These are phyloP conservation scores for Octodon degus DNA, from an alignment of 2,113 vertebrate genomes.

Conservation along the genomic window DNA sequence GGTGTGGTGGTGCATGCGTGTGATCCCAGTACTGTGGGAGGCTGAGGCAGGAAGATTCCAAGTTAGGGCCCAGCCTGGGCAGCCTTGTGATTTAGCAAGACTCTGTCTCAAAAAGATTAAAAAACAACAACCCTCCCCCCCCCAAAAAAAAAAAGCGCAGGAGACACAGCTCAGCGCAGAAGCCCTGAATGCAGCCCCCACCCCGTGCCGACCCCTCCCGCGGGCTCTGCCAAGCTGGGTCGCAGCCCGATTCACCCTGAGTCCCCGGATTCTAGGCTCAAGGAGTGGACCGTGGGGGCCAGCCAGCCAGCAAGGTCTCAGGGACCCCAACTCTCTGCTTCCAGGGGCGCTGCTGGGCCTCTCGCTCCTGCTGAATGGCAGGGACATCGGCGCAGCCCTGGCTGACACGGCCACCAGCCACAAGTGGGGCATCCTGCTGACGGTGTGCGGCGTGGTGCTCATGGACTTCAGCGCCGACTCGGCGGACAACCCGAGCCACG, in stretches of 20 bases:
- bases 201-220: background rate
- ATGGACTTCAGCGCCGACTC: slow-evolving; percentile 99
- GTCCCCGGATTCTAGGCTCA: rapidly evolving
- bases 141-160: no score
- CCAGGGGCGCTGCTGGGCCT: slow-evolving; percentile 94
- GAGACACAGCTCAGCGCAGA: background rate
- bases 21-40: background rate
- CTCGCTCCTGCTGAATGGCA: slow-evolving; percentile 94
- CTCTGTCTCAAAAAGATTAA: background rate
- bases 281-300: rapidly evolving
- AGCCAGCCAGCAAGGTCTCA: rapidly evolving
- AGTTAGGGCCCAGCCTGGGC: background rate
- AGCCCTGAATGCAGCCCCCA: background rate
- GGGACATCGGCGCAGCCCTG: slow-evolving; percentile 92
- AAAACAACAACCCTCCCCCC: no score
- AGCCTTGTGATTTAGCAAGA: background rate
- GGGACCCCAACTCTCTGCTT: slow-evolving; percentile 37
- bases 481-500: slow-evolving; percentile 97
- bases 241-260: background rate
- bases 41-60: background rate
- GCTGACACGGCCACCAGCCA: slow-evolving; percentile 92
- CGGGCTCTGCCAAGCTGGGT: background rate
- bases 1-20: background rate
- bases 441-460: slow-evolving; percentile 95
- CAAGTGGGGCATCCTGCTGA: slow-evolving; percentile 96